Evolutionary conservation across 2,113 vertebrate genomes (phyloP).

Genomic region (Bubo bubo): DNA sequence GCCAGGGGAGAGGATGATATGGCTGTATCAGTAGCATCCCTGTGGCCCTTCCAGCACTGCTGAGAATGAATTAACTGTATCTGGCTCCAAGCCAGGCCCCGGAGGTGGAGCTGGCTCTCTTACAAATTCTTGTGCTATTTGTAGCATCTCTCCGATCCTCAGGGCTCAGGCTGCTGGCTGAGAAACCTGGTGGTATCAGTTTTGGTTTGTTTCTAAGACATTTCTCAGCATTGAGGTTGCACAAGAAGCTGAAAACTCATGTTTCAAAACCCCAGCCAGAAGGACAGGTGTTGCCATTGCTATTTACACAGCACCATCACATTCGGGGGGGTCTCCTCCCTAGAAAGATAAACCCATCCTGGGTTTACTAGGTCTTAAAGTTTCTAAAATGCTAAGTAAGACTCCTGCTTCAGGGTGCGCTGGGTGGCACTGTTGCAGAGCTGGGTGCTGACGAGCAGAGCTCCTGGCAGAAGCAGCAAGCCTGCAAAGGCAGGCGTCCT

Average conservation of each 20-base stretch:
- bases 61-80: neutral
- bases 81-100: neutral
- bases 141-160: neutral
- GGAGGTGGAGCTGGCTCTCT: neutral
- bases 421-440: constrained; percentile 34
- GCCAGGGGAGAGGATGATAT: neutral
- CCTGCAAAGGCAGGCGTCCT: rapidly evolving
- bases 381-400: neutral
- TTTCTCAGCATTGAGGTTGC: neutral
- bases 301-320: neutral
- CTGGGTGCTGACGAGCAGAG: neutral
- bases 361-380: neutral
- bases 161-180: neutral
- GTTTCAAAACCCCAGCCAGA: neutral
- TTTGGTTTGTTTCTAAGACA: neutral
- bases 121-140: neutral
- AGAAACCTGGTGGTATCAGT: neutral
- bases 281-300: neutral
- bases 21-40: neutral
- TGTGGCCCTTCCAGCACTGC: neutral
- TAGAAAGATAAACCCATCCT: neutral
- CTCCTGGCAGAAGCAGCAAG: neutral
- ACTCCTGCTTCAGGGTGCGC: rapidly evolving
- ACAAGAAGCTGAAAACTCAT: neutral
- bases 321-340: rapidly evolving